Percentiles rank a stretch among this genome's conserved stretches.
Conservation (phyloP, 2,888 invertebrate species). For the Eristalis tenax region DNA sequence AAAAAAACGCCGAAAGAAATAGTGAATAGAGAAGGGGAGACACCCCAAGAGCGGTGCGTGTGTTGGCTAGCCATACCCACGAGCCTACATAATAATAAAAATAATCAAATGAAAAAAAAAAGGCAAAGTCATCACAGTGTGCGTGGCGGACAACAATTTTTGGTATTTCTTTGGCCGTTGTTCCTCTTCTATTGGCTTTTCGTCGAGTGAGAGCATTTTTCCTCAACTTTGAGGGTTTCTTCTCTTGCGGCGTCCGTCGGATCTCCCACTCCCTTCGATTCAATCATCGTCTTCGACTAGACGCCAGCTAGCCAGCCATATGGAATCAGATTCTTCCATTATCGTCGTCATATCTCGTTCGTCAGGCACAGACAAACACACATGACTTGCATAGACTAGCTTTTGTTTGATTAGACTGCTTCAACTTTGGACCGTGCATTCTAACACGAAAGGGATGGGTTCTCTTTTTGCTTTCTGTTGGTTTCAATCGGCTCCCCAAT, state of each 20-base stretch:
- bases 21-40: background rate
- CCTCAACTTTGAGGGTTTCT: background rate
- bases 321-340: background rate
- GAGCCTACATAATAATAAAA: conserved; percentile 22
- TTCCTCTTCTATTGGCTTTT: too few species aligned
- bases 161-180: background rate
- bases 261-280: background rate
- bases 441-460: background rate
- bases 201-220: background rate
- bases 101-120: conserved; percentile 4
- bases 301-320: conserved; percentile 58
- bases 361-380: too few species aligned
- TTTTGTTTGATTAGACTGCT: background rate
- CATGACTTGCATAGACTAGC: background rate
- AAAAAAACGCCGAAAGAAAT: background rate
- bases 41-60: background rate
- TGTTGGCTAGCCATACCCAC: conserved; percentile 6
- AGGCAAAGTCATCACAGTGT: background rate
- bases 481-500: conserved; percentile 6
- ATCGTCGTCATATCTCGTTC: background rate
- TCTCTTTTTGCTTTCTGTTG: too few species aligned
- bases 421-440: background rate
- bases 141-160: background rate
- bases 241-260: background rate
- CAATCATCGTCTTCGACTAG: conserved; percentile 24